Base-by-base conservation (phyloP, 1,140 invertebrate species). In the Hesperophylax magnus region DNA sequence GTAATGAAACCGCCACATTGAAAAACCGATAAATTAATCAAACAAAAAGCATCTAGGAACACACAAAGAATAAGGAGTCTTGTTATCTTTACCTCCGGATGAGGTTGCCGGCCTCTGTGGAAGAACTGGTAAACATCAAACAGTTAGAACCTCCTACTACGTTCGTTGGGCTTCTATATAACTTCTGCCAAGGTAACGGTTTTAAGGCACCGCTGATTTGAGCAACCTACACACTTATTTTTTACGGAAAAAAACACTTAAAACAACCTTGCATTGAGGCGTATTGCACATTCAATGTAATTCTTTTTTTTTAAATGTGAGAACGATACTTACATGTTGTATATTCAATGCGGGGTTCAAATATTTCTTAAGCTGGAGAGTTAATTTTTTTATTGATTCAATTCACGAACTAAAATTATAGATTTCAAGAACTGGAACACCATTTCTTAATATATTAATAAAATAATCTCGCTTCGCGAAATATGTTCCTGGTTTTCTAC, bases 81-180 rank as follows among this genome's bases (percentile, higher is more conserved):
- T 24, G 60, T 80, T 83, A 81, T 83, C 79, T 81, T 69, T 81
- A 61, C 79, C 82, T 81, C 53, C 82, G 82, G 82, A 83, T 81
- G 82, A 83, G 82, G 82, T 80, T 83, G 82, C 80, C 79, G 78
- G 79, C 77, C 67, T 67, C 31, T 61, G 39, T 14, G 39, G 39
- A 47, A 14, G 39, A 47, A 3, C 39, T 47, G 39, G 39, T 47
- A 47, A 47, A 47, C 39, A 47, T 11, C 39, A 47, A 47, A 47
- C 39, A 47, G 39, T 47, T 14, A 47, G 58, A 22, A 61, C 58
- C 58, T 18, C 58, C 58, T 18, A 24, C 18, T 58, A 18, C 56
- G n/a, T 18, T 58, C 56, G 7, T 11, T 22, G 20, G 24, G 39
- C 39, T 11, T 47, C 39, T 3, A 61, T 18, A 67, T 8, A 27